Evolutionary conservation across 2,113 vertebrate genomes (phyloP).

Genomic region (Chrysemys picta): DNA sequence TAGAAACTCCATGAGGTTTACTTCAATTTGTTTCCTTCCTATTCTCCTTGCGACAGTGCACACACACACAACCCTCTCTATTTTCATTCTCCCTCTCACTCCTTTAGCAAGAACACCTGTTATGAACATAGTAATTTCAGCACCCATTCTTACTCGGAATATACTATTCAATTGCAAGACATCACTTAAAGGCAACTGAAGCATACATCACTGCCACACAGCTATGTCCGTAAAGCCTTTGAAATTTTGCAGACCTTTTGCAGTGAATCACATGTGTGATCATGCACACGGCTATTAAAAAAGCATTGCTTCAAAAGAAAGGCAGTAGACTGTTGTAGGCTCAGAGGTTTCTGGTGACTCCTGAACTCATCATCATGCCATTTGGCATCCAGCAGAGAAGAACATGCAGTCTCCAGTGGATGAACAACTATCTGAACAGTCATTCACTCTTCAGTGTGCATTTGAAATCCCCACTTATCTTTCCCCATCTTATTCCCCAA

Average conservation of each 20-base stretch:
- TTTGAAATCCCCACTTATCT: slow-evolving; percentile 36
- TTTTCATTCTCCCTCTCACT: not conserved
- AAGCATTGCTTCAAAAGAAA: not conserved
- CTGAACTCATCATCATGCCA: not conserved
- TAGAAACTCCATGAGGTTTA: not conserved
- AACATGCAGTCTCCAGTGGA: not conserved
- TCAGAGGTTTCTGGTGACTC: not conserved
- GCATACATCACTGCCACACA: not conserved
- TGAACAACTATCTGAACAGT: not conserved
- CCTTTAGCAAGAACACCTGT: not conserved
- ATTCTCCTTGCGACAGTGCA: too few species aligned
- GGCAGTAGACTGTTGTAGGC: not conserved
- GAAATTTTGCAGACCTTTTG: not conserved
- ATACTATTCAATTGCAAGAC: not conserved
- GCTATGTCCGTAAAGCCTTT: not conserved
- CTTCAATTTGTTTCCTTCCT: not conserved
- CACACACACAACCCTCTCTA: not conserved
- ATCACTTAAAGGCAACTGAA: fast-evolving
- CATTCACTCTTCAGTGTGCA: slow-evolving; percentile 15
- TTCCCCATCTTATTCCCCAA: slow-evolving; percentile 45
- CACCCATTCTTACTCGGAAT: not conserved
- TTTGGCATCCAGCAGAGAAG: not conserved
- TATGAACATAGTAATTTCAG: not conserved
- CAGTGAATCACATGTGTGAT: fast-evolving
- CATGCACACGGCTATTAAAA: fast-evolving